Conservation (phyloP, 2,797 vertebrate genomes). For the Spinibarbus caldwelli region DNA sequence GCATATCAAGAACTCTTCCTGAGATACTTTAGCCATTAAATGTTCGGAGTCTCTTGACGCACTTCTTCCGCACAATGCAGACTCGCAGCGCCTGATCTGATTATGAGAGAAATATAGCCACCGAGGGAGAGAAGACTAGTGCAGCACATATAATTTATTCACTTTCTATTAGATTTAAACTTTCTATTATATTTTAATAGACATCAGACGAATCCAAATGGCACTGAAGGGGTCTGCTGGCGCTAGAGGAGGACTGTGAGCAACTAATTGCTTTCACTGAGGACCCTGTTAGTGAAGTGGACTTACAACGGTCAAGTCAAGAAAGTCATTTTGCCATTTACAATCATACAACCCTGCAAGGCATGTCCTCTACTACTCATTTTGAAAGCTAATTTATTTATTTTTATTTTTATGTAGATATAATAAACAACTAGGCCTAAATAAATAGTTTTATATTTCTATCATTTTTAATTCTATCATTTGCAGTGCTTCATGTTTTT, state of each 20-base stretch:
- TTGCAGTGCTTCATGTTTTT: background rate
- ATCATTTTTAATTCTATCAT: background rate
- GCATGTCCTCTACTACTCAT: background rate
- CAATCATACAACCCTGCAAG: background rate
- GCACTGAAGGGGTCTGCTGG: background rate
- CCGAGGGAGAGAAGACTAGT: background rate
- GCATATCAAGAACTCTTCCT: background rate
- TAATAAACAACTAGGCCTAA: background rate
- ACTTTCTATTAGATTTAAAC: constrained; percentile 26
- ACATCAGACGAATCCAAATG: background rate
- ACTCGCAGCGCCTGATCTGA: constrained; percentile 4
- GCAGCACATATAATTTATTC: constrained; percentile 1
- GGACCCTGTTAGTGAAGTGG: background rate
- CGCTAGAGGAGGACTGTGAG: background rate
- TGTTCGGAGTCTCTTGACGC: background rate
- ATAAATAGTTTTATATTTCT: no score
- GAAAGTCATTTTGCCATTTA: background rate
- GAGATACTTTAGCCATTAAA: constrained; percentile 5
- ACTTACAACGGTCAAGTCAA: background rate
- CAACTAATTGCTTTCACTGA: background rate
- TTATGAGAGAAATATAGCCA: constrained; percentile 22
- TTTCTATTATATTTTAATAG: constrained; percentile 27
- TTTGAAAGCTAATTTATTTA: background rate
- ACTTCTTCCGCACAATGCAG: constrained; percentile 3
- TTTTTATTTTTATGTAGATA: background rate